Conservation (phyloP, 2,113 vertebrate species). For the Siphamia tubifer region DNA sequence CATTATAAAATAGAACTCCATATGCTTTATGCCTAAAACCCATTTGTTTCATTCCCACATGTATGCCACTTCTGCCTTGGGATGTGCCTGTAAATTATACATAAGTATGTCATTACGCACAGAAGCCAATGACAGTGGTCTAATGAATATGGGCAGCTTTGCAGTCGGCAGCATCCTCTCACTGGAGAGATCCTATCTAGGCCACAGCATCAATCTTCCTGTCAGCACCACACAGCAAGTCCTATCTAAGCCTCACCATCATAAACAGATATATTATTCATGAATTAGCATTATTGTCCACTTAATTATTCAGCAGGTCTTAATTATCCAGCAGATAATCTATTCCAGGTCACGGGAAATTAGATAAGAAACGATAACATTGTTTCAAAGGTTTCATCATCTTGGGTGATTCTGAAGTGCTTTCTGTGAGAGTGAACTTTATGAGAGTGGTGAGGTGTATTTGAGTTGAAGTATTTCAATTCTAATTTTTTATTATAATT, state of each 20-base stretch:
- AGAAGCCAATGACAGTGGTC: slow-evolving; percentile 30
- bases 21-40: neutral
- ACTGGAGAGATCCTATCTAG: slow-evolving; percentile 54
- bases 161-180: slow-evolving; percentile 42
- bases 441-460: neutral
- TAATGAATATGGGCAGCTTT: slow-evolving; percentile 55
- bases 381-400: slow-evolving; percentile 28
- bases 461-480: neutral
- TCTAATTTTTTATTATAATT: too few relatives aligned
- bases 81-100: slow-evolving; percentile 58
- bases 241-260: slow-evolving; percentile 36
- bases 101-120: slow-evolving; percentile 55
- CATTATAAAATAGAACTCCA: neutral
- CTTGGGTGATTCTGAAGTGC: neutral
- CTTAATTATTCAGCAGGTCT: slow-evolving; percentile 77
- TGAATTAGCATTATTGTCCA: slow-evolving; percentile 70
- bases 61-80: slow-evolving; percentile 33
- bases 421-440: slow-evolving; percentile 19
- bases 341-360: slow-evolving; percentile 58
- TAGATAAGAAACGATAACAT: slow-evolving; percentile 49
- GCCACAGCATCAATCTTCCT: slow-evolving; percentile 71
- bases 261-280: slow-evolving; percentile 76
- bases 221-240: slow-evolving; percentile 22
- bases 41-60: neutral
- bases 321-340: slow-evolving; percentile 66